Base-by-base conservation (phyloP, 2,888 invertebrate species). In the Agapetus fuscipes region DNA sequence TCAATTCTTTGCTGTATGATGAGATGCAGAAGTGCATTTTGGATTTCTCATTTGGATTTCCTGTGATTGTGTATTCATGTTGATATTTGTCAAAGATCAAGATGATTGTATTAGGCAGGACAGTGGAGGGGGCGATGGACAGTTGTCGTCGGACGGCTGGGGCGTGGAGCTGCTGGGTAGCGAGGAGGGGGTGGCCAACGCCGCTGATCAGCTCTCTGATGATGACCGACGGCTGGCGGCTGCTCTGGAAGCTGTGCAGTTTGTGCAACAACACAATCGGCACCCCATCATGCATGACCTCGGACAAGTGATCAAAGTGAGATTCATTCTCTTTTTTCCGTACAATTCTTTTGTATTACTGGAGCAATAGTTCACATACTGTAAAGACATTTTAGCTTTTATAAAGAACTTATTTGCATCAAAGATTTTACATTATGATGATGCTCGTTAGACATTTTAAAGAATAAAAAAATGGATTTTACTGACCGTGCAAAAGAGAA, bases 151-250 rank as follows among this genome's bases (percentile, higher is more conserved):
- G 6, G 30, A 33, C 11, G 63, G 62, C 0, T 62, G 58, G 20
- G 67, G 68, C 34, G 66, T 66, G 45, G 37, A 39, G 10, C 49
- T 67, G 5, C 46, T 67, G 48, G 68, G 64, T 33, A 53, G 60
- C 0, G 65, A 65, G 5, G 57, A 59, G 9, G 53, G 62, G 25
- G 44, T 69, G 61, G 1, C 68, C 29, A 53, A 37, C 53, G 55
- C 43, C 39, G 54, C 24, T 39, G 56, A 34, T 38, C 53, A 14
- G 50, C 52, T 72, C 34, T 68, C 71, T 7, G 72, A 77, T 56
- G 76, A 77, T 51, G 76, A 76, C 51, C 59, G 74, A 35, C 67
- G 71, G 54, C 56, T 77, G 42, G 76, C 76, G 3, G 74, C 75
- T 24, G 76, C 76, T 15, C 56, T 77, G 35, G 76, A 76, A 12